Conservation (phyloP, 1,140 invertebrate genomes). For the Zaprionus ornatus region DNA sequence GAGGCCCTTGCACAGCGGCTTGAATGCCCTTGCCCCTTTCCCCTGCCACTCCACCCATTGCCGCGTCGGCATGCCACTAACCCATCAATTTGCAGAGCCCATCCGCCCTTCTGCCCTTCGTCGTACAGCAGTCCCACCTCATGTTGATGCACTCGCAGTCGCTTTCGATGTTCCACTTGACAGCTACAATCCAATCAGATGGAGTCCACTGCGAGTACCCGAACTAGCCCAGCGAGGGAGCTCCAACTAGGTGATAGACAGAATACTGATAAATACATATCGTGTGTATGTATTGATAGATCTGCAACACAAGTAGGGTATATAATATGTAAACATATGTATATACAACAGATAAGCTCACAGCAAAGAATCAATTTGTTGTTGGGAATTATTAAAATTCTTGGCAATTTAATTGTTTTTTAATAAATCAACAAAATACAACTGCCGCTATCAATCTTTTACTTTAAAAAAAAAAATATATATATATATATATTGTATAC, state of each 20-base stretch:
- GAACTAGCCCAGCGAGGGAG: background rate
- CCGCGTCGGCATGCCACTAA: background rate
- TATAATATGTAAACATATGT: too few species aligned
- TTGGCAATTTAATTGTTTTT: too few species aligned
- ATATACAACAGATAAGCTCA: too few species aligned
- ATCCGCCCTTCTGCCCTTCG: background rate
- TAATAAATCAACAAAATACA: too few species aligned
- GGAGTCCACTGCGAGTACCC: background rate
- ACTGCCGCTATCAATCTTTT: too few species aligned
- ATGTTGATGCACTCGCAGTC: constrained; percentile 27
- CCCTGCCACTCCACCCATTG: background rate
- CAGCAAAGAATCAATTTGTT: too few species aligned
- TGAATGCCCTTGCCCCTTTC: background rate
- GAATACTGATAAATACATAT: background rate
- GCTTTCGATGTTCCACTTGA: constrained; percentile 26
- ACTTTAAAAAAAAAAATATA: too few species aligned
- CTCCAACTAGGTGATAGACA: background rate
- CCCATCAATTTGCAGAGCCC: background rate
- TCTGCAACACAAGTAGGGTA: too few species aligned
- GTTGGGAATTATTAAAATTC: too few species aligned
- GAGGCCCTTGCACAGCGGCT: background rate
- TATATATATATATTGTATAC: too few species aligned
- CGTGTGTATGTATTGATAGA: background rate
- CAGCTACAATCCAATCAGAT: constrained; percentile 39
- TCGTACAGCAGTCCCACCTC: background rate